A percentile compares a stretch with the other conserved stretches of the same genome.
Conservation (phyloP, 2,113 vertebrate genomes). For the Symphodus melops region DNA sequence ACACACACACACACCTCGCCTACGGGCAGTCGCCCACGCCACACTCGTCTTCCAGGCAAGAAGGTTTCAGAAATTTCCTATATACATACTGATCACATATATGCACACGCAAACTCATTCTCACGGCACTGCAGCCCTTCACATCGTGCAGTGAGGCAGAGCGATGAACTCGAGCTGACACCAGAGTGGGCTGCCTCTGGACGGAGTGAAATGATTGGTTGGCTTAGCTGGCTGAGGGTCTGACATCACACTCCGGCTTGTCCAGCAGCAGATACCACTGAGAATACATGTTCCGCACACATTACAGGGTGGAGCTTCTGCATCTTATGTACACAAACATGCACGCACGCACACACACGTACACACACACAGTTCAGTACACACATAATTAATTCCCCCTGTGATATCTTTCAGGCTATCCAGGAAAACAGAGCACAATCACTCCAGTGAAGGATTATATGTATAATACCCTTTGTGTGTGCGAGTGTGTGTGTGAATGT, state of each 20-base stretch:
- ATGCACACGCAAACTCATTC: conserved; percentile 28
- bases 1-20: conserved; percentile 37
- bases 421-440: conserved; percentile 52
- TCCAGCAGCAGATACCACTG: neutral
- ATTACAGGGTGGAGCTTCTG: neutral
- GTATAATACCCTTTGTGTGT: conserved; percentile 34
- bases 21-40: conserved; percentile 61
- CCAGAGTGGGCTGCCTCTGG: conserved; percentile 37
- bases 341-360: conserved; percentile 23
- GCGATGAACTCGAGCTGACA: conserved; percentile 60
- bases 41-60: conserved; percentile 39
- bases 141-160: conserved; percentile 10
- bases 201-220: conserved; percentile 46
- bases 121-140: conserved; percentile 1
- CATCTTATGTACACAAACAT: conserved; percentile 13
- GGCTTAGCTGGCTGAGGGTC: neutral
- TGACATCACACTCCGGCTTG: conserved; percentile 13
- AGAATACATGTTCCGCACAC: conserved; percentile 36
- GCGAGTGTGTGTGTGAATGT: conserved; percentile 6
- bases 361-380: conserved; percentile 1
- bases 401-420: conserved; percentile 43
- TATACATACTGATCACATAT: conserved; percentile 32
- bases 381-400: conserved; percentile 37
- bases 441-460: conserved; percentile 50
- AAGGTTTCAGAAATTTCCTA: conserved; percentile 49